Conservation (phyloP, 2,888 invertebrate genomes). For the Dastarcus helophoroides region DNA sequence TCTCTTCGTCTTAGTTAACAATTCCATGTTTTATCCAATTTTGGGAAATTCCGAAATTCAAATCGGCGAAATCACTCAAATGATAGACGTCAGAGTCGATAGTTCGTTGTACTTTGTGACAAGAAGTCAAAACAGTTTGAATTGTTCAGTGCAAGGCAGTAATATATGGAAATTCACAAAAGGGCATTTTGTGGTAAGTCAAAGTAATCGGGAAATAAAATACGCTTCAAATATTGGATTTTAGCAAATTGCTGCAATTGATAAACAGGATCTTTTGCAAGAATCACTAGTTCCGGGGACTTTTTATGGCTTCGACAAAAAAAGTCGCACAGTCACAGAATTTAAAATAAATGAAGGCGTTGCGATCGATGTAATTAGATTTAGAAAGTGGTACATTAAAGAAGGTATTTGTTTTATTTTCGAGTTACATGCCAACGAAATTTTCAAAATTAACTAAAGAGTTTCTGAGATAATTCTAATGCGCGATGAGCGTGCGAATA, state of each 20-base stretch:
- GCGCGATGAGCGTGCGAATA: too few relatives aligned
- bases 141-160: constrained; percentile 28
- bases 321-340: constrained; percentile 22
- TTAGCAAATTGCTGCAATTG: constrained; percentile 23
- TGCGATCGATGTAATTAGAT: constrained; percentile 15
- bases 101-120: constrained; percentile 33
- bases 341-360: constrained; percentile 18
- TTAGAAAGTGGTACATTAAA: constrained; percentile 25
- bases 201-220: neutral
- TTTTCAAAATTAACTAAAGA: too few relatives aligned
- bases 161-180: constrained; percentile 37
- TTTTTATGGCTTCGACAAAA: constrained; percentile 30
- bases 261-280: constrained; percentile 26
- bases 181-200: constrained; percentile 3
- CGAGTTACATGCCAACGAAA: too few relatives aligned
- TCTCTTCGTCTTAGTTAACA: constrained; percentile 35
- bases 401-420: constrained; percentile 20
- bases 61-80: constrained; percentile 40
- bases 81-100: constrained; percentile 30
- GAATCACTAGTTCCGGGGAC: constrained; percentile 27
- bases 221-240: too few relatives aligned
- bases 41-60: constrained; percentile 29
- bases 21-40: too few relatives aligned
- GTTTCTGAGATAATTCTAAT: too few relatives aligned
- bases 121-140: constrained; percentile 16